Percentiles rank a stretch among this genome's conserved stretches.
phyloP scores from a whole-genome alignment of 2,797 vertebrate genomes.

The Pristis pectinata region DNA sequence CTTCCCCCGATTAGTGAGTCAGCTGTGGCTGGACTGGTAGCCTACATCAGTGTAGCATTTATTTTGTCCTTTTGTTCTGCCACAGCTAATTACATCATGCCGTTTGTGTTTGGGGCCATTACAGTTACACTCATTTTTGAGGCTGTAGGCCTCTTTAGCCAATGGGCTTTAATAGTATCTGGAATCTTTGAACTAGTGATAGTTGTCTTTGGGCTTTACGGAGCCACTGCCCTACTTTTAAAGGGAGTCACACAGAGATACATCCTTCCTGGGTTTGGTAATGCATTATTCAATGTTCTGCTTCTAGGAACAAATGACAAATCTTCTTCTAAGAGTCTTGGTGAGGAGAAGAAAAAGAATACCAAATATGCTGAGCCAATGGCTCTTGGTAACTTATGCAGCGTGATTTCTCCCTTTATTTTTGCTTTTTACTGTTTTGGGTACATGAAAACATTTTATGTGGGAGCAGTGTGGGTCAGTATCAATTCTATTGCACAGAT shows the following conservation, averaged over 20 bases:
- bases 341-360: slow-evolving; percentile 80
- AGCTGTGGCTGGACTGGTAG: slow-evolving; percentile 68
- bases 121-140: slow-evolving; percentile 71
- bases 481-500: slow-evolving; percentile 69
- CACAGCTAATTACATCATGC: slow-evolving; percentile 83
- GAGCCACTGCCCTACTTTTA: slow-evolving; percentile 66
- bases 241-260: slow-evolving; percentile 77
- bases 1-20: slow-evolving; percentile 54
- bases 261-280: slow-evolving; percentile 74
- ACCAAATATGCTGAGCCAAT: slow-evolving; percentile 83
- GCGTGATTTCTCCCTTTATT: slow-evolving; percentile 67
- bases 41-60: slow-evolving; percentile 71
- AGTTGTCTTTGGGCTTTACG: slow-evolving; percentile 69
- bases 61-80: slow-evolving; percentile 78
- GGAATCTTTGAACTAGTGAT: slow-evolving; percentile 70
- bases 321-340: slow-evolving; percentile 56
- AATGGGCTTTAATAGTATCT: slow-evolving; percentile 70
- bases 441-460: slow-evolving; percentile 61
- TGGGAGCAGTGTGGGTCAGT: slow-evolving; percentile 71
- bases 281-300: slow-evolving; percentile 77
- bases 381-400: slow-evolving; percentile 76
- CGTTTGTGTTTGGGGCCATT: slow-evolving; percentile 78
- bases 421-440: slow-evolving; percentile 77
- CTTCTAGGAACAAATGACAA: slow-evolving; percentile 66
- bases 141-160: slow-evolving; percentile 60